Evolutionary conservation across 2,113 vertebrate genomes (phyloP).

Genomic region (Chionomys nivalis): DNA sequence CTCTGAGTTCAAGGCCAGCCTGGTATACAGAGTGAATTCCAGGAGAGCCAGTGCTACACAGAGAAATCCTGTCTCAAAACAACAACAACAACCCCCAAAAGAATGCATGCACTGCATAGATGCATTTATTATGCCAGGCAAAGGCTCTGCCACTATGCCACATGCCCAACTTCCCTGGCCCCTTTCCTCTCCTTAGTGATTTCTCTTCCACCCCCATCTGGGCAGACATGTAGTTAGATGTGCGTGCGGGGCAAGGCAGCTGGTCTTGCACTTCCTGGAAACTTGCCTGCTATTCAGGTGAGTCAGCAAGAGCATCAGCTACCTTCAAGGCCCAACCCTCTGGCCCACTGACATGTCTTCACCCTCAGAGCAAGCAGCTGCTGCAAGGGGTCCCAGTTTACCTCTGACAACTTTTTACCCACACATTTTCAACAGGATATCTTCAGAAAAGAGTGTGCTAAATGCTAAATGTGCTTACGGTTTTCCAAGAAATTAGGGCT

Average conservation of each 20-base stretch:
- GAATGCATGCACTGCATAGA: not conserved
- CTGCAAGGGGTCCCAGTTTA: not conserved
- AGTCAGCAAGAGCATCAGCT: not conserved
- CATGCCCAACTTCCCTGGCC: not conserved
- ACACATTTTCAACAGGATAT: not conserved
- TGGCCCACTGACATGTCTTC: not conserved
- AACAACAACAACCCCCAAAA: not conserved
- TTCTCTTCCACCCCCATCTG: not conserved
- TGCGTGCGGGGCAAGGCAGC: accelerated
- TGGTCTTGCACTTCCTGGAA: not conserved
- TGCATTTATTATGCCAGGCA: not conserved
- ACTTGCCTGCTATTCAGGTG: not conserved
- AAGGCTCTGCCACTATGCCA: not conserved
- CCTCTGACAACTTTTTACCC: not conserved
- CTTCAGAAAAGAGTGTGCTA: not conserved
- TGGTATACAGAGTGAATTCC: not conserved
- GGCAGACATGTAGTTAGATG: not conserved
- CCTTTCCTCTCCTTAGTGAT: not conserved
- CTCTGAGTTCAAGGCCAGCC: not conserved
- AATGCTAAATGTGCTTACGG: not conserved
- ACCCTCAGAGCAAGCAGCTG: not conserved
- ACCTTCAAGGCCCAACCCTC: not conserved
- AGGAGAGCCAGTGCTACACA: not conserved
- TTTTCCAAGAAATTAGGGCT: not conserved
- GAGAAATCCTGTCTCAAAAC: not conserved